These are phyloP conservation scores for Drosophila bipectinata DNA, from an alignment of 1,140 invertebrate genomes.

Conservation along the genomic window DNA sequence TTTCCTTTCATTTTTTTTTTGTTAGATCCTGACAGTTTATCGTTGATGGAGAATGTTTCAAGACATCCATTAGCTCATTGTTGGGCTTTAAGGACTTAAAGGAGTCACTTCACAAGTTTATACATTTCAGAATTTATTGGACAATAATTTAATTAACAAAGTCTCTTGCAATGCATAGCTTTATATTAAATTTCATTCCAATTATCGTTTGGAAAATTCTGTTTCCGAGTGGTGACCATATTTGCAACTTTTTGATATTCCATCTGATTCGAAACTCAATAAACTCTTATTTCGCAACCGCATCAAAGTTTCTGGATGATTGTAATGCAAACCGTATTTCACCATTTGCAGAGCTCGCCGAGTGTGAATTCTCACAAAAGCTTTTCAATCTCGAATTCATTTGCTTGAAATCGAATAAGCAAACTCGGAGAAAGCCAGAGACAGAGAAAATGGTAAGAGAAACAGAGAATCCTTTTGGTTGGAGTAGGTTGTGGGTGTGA, in stretches of 20 bases:
- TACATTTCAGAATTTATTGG: no score
- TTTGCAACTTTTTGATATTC: constrained; percentile 6
- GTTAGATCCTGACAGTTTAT: background rate
- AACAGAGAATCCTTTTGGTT: background rate
- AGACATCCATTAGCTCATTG: constrained; percentile 30
- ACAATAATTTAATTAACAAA: background rate
- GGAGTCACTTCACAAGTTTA: background rate
- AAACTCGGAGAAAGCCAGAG: constrained; percentile 16
- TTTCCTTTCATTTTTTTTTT: constrained; percentile 2
- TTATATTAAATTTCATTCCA: no score
- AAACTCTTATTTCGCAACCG: constrained; percentile 25
- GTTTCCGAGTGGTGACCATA: background rate
- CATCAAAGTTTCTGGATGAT: constrained; percentile 28
- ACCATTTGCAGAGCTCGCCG: constrained; percentile 18
- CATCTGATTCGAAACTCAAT: constrained; percentile 3
- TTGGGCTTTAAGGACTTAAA: constrained; percentile 33
- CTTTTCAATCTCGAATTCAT: constrained; percentile 56
- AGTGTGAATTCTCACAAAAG: constrained; percentile 44
- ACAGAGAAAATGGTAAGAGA: constrained; percentile 12
- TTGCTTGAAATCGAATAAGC: constrained; percentile 46
- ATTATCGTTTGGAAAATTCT: background rate
- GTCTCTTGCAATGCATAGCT: background rate
- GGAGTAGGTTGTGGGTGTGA: background rate
- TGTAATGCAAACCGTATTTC: constrained; percentile 51
- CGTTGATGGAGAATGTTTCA: background rate